Conservation (phyloP, 2,113 vertebrate species). For the Rhipidura dahli region DNA sequence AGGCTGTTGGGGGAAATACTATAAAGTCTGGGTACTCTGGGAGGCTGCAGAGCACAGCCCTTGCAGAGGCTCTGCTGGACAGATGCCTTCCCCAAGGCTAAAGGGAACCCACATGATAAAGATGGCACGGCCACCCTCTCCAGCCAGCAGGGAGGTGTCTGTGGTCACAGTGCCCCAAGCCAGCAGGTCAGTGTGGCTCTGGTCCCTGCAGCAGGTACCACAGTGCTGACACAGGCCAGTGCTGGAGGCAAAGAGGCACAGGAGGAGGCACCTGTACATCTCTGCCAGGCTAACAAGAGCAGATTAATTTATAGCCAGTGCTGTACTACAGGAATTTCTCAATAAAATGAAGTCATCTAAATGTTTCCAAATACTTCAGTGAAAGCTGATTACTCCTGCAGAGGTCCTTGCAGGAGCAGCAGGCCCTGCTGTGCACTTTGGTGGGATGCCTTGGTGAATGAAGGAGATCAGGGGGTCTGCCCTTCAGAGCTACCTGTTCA, state of each 20-base stretch:
- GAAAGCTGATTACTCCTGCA: not conserved
- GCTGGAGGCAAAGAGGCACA: not conserved
- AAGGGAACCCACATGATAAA: not conserved
- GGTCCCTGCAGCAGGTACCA: not conserved
- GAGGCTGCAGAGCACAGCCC: not conserved
- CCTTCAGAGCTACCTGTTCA: not conserved
- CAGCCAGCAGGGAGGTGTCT: accelerated
- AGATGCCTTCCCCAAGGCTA: not conserved
- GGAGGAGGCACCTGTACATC: not conserved
- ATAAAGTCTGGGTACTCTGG: not conserved
- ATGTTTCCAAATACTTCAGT: not conserved
- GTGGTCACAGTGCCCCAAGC: not conserved
- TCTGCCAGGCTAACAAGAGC: not conserved
- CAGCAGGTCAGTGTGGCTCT: accelerated
- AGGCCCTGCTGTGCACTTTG: not conserved
- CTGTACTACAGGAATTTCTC: not conserved
- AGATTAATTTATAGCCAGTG: not conserved
- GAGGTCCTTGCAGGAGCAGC: not conserved
- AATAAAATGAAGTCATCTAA: not conserved
- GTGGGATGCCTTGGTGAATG: not conserved
- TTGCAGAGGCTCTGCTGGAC: not conserved
- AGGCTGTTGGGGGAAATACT: not conserved
- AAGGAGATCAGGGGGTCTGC: not conserved
- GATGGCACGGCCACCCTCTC: accelerated
- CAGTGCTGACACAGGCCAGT: not conserved